A percentile compares a stretch with the other conserved stretches of the same genome.
These are phyloP conservation scores for Pandemis cinnamomeana DNA, from an alignment of 2,888 invertebrate genomes.

Conservation along the genomic window DNA sequence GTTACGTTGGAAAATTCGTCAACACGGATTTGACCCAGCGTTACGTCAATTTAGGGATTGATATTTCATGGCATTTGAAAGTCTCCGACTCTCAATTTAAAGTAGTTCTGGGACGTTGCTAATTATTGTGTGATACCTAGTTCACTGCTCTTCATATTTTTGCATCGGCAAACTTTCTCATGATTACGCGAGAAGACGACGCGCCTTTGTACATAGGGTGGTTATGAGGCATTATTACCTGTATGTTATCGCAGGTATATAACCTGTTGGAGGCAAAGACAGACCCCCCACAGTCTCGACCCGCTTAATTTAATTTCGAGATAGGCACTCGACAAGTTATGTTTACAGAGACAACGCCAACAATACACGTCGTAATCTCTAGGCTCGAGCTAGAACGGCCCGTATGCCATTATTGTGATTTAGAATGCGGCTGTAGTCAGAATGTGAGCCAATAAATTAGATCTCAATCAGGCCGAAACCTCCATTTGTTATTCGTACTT, in stretches of 20 bases:
- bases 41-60: neutral
- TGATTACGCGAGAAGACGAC: neutral
- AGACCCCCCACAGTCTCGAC: slow-evolving; percentile 29
- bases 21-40: neutral
- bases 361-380: slow-evolving; percentile 64
- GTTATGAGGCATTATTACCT: slow-evolving; percentile 31
- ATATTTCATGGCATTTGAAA: no score
- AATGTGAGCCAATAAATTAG: slow-evolving; percentile 80
- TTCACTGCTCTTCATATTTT: neutral
- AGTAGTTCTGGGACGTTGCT: no score
- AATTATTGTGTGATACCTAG: neutral
- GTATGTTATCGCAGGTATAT: slow-evolving; percentile 26
- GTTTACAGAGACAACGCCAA: slow-evolving; percentile 56
- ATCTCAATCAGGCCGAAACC: slow-evolving; percentile 79
- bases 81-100: no score
- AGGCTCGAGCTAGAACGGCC: slow-evolving; percentile 64
- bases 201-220: slow-evolving; percentile 8
- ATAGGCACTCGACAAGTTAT: slow-evolving; percentile 45
- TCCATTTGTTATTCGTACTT: slow-evolving; percentile 70
- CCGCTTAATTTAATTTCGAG: slow-evolving; percentile 42
- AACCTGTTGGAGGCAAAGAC: slow-evolving; percentile 33
- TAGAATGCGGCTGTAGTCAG: slow-evolving; percentile 73
- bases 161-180: slow-evolving; percentile 5
- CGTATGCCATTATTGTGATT: slow-evolving; percentile 78
- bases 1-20: slow-evolving; percentile 14